Percentiles rank a stretch among this genome's conserved stretches.
Conservation (phyloP, 2,113 vertebrate species). For the Tetrao urogallus region DNA sequence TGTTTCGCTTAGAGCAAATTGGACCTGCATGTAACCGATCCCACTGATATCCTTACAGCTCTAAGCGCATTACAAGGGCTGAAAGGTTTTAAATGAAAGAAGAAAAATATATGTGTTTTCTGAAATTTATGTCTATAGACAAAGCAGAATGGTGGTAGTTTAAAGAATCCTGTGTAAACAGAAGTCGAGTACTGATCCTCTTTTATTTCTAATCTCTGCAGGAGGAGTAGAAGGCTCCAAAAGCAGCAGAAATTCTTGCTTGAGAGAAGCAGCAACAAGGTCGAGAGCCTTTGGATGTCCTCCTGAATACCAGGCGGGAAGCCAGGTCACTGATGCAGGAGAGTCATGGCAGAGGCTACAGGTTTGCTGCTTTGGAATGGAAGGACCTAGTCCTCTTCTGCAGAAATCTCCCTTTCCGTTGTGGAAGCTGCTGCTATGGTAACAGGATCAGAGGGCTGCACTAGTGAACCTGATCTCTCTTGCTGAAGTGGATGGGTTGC, state of each 20-base stretch:
- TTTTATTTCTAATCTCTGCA: background rate
- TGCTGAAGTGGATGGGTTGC: background rate
- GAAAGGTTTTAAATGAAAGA: background rate
- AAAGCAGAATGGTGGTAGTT: background rate
- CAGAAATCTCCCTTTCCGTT: background rate
- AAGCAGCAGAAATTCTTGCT: background rate
- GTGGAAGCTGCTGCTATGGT: background rate
- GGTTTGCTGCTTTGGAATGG: background rate
- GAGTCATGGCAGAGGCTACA: background rate
- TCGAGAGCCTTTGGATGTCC: background rate
- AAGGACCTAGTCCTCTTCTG: background rate
- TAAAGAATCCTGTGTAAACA: background rate
- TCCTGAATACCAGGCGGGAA: background rate
- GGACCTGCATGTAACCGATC: background rate
- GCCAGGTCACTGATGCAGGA: fast-evolving
- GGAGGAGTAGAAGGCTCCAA: background rate
- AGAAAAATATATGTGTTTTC: background rate
- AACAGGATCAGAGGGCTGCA: background rate
- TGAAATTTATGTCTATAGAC: background rate
- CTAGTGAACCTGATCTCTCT: background rate
- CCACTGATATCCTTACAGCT: background rate
- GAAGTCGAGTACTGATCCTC: background rate
- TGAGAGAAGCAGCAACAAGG: background rate
- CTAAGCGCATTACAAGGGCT: background rate
- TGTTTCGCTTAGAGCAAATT: background rate